These are phyloP conservation scores for Saguinus midas DNA, from an alignment of 2,113 vertebrate genomes.

Conservation along the genomic window DNA sequence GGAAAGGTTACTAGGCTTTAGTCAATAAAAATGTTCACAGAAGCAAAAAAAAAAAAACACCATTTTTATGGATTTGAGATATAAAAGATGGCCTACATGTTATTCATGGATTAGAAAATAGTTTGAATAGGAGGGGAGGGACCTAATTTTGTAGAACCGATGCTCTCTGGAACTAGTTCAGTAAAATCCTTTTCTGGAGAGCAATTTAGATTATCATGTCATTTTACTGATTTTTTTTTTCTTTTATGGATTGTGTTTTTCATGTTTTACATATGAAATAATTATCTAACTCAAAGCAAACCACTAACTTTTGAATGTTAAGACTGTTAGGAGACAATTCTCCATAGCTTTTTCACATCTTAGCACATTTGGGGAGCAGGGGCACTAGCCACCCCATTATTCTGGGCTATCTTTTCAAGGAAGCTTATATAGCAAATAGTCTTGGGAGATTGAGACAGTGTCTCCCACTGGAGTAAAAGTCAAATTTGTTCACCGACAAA, in stretches of 20 bases:
- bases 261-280: no score
- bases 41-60: no score
- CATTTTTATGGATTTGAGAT: not conserved
- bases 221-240: not conserved
- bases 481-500: not conserved
- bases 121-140: not conserved
- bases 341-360: not conserved
- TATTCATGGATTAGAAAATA: not conserved
- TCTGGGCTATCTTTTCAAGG: not conserved
- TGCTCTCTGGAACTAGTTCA: not conserved
- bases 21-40: no score
- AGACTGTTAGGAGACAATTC: no score
- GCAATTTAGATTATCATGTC: not conserved
- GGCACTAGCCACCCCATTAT: not conserved
- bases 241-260: no score
- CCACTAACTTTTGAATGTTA: no score
- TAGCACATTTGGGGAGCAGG: not conserved
- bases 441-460: not conserved
- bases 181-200: not conserved
- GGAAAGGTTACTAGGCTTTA: no score
- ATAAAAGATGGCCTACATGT: not conserved
- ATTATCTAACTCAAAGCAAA: no score
- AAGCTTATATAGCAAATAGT: not conserved
- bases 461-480: not conserved
- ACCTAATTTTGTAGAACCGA: not conserved